phyloP scores from a whole-genome alignment of 2,113 vertebrate species.

The Anhinga rufa region DNA sequence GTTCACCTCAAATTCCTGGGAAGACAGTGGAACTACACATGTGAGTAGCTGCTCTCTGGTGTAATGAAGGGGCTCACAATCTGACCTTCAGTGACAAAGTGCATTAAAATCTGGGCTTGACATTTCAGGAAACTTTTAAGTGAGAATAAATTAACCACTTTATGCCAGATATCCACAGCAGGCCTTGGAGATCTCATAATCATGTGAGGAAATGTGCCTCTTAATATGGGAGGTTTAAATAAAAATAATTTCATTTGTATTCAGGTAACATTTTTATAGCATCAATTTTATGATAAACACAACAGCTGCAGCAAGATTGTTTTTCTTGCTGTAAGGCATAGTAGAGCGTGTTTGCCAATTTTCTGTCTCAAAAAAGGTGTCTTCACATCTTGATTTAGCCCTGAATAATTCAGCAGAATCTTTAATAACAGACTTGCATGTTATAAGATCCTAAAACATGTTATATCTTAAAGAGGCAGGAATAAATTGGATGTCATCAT shows the following conservation, averaged over 20 bases:
- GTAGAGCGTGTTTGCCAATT: conserved; percentile 70
- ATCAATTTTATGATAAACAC: conserved; percentile 57
- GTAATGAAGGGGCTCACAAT: background rate
- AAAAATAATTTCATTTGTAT: conserved; percentile 11
- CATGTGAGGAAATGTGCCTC: background rate
- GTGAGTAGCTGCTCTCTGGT: background rate
- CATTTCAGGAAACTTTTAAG: background rate
- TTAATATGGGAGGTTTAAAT: conserved; percentile 4
- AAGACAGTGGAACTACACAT: background rate
- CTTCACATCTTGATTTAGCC: conserved; percentile 76
- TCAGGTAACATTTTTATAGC: conserved; percentile 53
- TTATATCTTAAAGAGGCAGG: conserved; percentile 57
- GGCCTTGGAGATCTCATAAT: background rate
- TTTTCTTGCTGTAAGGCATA: conserved; percentile 70
- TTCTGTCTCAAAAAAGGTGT: conserved; percentile 78
- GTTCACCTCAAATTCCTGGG: background rate
- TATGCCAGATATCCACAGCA: background rate
- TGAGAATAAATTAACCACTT: background rate
- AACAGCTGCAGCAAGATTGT: conserved; percentile 67
- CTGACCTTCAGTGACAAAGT: background rate
- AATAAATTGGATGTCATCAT: conserved; percentile 20
- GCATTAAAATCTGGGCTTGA: background rate
- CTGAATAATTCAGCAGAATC: conserved; percentile 81
- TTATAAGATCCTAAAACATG: conserved; percentile 40
- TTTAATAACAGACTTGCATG: conserved; percentile 66